Percentiles rank a stretch among this genome's conserved stretches.
phyloP scores from a whole-genome alignment of 2,797 vertebrate genomes.

The Heteromormyrus szaboi region DNA sequence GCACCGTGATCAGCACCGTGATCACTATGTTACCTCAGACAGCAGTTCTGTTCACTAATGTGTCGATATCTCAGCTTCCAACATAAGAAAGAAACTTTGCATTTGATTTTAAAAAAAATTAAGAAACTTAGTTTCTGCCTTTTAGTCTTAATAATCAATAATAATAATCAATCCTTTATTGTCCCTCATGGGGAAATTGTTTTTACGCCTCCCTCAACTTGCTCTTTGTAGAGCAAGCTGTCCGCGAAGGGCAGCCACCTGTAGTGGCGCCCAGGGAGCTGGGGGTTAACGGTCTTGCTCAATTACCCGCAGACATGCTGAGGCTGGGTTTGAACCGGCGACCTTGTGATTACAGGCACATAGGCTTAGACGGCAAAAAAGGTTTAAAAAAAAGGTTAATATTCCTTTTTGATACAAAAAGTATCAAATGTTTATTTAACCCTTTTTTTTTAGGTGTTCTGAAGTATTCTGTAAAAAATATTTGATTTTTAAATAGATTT shows the following conservation, averaged over 20 bases:
- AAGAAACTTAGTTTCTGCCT: no score
- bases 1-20: background rate
- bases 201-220: no score
- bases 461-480: slow-evolving; percentile 58
- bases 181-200: no score
- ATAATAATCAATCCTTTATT: no score
- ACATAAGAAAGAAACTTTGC: background rate
- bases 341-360: no score
- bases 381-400: background rate
- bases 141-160: background rate
- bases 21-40: background rate
- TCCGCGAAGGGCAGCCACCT: no score
- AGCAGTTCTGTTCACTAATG: background rate
- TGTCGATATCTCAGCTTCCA: background rate
- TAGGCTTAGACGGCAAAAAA: no score
- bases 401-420: background rate
- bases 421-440: slow-evolving; percentile 42
- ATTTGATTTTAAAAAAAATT: background rate
- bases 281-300: no score
- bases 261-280: no score
- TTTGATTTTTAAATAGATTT: slow-evolving; percentile 50
- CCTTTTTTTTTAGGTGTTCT: slow-evolving; percentile 48
- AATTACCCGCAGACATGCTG: no score
- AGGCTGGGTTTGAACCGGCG: no score
- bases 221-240: no score